A percentile compares a stretch with the other conserved stretches of the same genome.
phyloP scores from a whole-genome alignment of 2,888 invertebrate species.

The Steromphala cineraria region DNA sequence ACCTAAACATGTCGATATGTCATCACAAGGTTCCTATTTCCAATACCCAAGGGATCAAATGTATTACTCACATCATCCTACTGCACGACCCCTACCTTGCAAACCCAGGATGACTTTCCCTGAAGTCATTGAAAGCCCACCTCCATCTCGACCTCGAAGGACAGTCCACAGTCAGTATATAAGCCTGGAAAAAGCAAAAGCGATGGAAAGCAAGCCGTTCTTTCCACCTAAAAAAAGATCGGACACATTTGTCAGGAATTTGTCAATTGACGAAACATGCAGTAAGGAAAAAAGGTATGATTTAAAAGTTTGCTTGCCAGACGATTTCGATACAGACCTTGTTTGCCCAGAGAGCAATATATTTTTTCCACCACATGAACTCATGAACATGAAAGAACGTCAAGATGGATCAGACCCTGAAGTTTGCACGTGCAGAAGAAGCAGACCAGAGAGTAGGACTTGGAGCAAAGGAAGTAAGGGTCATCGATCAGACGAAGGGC shows the following conservation, averaged over 20 bases:
- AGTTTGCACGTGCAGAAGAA: too few relatives aligned
- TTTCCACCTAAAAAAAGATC: not conserved
- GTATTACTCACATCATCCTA: not conserved
- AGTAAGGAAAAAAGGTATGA: not conserved
- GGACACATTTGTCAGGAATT: not conserved
- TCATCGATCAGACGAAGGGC: too few relatives aligned
- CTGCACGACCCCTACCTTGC: not conserved
- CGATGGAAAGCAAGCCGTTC: not conserved
- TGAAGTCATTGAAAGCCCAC: not conserved
- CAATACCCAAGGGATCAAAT: not conserved
- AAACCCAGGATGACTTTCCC: not conserved
- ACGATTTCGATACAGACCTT: not conserved
- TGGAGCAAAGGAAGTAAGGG: too few relatives aligned
- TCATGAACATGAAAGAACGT: too few relatives aligned
- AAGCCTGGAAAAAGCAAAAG: not conserved
- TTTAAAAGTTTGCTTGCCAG: not conserved
- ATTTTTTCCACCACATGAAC: too few relatives aligned
- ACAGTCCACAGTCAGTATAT: not conserved
- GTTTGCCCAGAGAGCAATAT: too few relatives aligned
- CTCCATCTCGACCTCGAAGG: not conserved
- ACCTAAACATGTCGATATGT: too few relatives aligned
- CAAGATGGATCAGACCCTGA: too few relatives aligned
- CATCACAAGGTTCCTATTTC: too few relatives aligned
- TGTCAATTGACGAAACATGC: not conserved
- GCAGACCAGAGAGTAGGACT: too few relatives aligned